Percentiles rank a stretch among this genome's conserved stretches.
phyloP scores from a whole-genome alignment of 2,113 vertebrate genomes.

The Ochotona princeps region DNA sequence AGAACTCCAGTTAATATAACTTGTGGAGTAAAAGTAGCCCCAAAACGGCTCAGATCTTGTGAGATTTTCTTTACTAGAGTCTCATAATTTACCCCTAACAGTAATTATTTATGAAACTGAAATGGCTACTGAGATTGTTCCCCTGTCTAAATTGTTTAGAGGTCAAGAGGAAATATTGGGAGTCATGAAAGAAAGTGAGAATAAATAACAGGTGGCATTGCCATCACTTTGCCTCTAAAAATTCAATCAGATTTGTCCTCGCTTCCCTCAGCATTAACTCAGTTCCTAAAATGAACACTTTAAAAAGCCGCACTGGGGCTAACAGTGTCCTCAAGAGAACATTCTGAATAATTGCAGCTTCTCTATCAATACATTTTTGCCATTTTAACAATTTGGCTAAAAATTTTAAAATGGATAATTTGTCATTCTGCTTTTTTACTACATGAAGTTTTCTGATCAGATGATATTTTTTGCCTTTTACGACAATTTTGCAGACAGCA shows the following conservation, averaged over 20 bases:
- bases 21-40: slow-evolving; percentile 46
- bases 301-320: neutral
- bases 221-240: neutral
- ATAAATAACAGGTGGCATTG: neutral
- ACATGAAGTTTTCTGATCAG: neutral
- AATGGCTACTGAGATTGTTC: neutral
- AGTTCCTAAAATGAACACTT: neutral
- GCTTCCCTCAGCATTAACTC: neutral
- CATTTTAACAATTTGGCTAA: neutral
- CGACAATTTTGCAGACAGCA: neutral
- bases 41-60: neutral
- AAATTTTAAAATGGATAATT: neutral
- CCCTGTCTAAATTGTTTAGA: neutral
- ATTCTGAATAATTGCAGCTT: neutral
- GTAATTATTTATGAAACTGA: neutral
- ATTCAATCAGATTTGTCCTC: neutral
- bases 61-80: neutral
- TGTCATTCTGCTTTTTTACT: neutral
- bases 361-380: neutral
- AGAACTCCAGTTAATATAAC: neutral
- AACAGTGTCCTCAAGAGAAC: neutral
- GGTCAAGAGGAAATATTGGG: neutral
- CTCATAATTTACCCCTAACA: neutral
- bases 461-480: neutral
- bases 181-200: neutral